A percentile compares a stretch with the other conserved stretches of the same genome.
Evolutionary conservation across 2,888 invertebrate genomes (phyloP).

Genomic region (Patella ulyssiponensis): DNA sequence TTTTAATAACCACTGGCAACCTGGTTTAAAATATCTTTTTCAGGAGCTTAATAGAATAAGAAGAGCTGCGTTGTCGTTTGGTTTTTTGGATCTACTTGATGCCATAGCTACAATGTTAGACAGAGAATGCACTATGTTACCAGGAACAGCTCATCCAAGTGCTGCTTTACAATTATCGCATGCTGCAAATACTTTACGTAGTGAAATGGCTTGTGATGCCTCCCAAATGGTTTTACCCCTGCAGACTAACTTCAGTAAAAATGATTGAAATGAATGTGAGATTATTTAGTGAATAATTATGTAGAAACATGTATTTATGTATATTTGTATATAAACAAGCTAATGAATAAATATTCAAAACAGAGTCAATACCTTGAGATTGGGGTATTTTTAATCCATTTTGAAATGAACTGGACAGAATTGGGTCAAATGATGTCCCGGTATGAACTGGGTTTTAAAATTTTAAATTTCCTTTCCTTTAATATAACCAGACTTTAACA

Average conservation of each 20-base stretch:
- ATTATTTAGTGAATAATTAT: too few species aligned
- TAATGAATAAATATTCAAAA: too few species aligned
- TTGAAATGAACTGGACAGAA: too few species aligned
- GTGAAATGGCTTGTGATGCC: constrained; percentile 73
- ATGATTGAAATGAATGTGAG: constrained; percentile 17
- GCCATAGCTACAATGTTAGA: constrained; percentile 90
- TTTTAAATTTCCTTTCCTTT: too few species aligned
- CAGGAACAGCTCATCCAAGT: constrained; percentile 85
- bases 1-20: too few species aligned
- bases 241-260: constrained; percentile 65
- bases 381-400: too few species aligned
- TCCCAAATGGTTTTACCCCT: constrained; percentile 62
- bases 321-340: too few species aligned
- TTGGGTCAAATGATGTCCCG: too few species aligned
- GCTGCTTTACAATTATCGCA: constrained; percentile 91
- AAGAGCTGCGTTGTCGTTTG: constrained; percentile 90
- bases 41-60: constrained; percentile 92
- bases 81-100: constrained; percentile 89
- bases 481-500: too few species aligned
- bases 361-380: too few species aligned
- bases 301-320: too few species aligned
- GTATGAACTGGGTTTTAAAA: too few species aligned
- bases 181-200: constrained; percentile 86
- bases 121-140: constrained; percentile 87
- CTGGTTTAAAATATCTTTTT: constrained; percentile 36